Percentiles rank a stretch among this genome's conserved stretches.
These are phyloP conservation scores for Distichodus sexfasciatus DNA, from an alignment of 2,797 vertebrate genomes.

Conservation along the genomic window DNA sequence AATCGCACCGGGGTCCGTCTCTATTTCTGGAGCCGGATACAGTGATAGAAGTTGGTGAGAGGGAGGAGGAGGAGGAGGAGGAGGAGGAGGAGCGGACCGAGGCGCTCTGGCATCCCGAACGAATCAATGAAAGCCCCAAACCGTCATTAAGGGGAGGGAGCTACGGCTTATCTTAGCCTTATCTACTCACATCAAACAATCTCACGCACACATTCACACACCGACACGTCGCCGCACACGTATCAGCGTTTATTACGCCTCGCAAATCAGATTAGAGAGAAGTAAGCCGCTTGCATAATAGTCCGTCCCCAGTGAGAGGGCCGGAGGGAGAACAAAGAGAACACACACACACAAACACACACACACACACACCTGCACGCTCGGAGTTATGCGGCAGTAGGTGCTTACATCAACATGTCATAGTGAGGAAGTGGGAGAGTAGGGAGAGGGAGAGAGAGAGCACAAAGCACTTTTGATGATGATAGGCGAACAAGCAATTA, in stretches of 20 bases:
- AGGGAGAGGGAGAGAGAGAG: not conserved
- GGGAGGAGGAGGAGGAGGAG: no score
- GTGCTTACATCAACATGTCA: not conserved
- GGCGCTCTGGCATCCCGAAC: constrained; percentile 58
- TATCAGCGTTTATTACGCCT: constrained; percentile 1
- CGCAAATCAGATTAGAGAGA: constrained; percentile 18
- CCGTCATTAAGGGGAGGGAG: constrained; percentile 55
- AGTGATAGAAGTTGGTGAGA: no score
- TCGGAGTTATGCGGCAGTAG: not conserved
- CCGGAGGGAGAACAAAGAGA: not conserved
- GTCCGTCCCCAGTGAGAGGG: not conserved
- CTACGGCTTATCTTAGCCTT: constrained; percentile 52
- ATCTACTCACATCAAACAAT: constrained; percentile 57
- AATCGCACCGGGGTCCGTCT: constrained; percentile 41
- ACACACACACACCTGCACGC: not conserved
- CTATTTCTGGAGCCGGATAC: constrained; percentile 30
- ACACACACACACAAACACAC: no score
- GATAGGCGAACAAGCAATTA: not conserved
- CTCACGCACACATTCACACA: not conserved
- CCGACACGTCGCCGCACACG: constrained; percentile 4
- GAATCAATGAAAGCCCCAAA: constrained; percentile 64
- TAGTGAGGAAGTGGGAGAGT: no score
- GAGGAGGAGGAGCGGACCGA: no score
- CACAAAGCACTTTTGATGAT: constrained; percentile 5
- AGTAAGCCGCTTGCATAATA: constrained; percentile 23